A percentile compares a stretch with the other conserved stretches of the same genome.
phyloP scores from a whole-genome alignment of 2,888 invertebrate species.

The Nephrotoma flavescens region DNA sequence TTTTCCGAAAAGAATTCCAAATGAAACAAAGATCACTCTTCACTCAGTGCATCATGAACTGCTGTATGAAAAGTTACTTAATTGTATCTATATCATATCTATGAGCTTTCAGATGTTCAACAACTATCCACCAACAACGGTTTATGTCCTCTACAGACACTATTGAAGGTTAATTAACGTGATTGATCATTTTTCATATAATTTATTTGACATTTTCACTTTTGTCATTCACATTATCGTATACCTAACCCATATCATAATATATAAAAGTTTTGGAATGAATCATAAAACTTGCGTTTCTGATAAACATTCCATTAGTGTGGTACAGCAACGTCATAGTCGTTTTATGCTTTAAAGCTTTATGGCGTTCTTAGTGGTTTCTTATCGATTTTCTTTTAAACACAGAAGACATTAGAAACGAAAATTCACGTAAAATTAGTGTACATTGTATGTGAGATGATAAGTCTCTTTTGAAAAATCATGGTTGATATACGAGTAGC shows the following conservation, averaged over 20 bases:
- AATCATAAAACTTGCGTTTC: neutral
- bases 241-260: neutral
- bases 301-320: neutral
- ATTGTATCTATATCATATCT: no score
- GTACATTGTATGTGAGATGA: neutral
- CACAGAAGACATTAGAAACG: neutral
- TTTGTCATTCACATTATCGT: neutral
- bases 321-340: neutral
- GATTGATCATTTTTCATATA: no score
- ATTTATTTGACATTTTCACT: neutral
- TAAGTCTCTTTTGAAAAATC: neutral
- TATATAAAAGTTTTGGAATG: neutral
- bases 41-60: no score
- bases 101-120: no score
- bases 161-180: no score
- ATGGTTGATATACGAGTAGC: neutral
- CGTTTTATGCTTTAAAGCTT: neutral
- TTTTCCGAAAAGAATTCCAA: no score
- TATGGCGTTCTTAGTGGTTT: neutral
- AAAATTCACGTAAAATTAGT: neutral
- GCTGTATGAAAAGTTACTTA: no score
- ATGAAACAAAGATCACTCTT: no score
- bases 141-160: no score
- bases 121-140: no score
- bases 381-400: neutral